Conservation (phyloP, 2,888 invertebrate genomes). For the Quadriops clusia region DNA sequence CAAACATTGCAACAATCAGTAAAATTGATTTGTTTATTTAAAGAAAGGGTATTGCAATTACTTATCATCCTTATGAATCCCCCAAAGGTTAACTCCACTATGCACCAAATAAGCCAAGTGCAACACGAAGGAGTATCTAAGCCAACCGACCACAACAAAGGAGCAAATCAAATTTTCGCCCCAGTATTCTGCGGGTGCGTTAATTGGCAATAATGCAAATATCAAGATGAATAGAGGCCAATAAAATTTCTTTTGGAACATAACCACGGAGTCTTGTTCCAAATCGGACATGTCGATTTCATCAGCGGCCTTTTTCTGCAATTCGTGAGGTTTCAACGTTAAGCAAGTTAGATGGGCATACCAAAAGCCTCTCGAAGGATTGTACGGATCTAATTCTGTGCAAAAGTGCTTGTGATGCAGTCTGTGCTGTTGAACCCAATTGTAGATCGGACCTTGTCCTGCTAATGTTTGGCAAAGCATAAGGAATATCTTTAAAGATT, state of each 20-base stretch:
- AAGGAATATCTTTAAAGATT: slow-evolving; percentile 58
- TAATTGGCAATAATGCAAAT: slow-evolving; percentile 57
- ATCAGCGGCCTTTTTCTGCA: slow-evolving; percentile 48
- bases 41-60: slow-evolving; percentile 31
- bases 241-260: slow-evolving; percentile 70
- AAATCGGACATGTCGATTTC: slow-evolving; percentile 71
- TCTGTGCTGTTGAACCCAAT: slow-evolving; percentile 74
- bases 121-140: slow-evolving; percentile 52
- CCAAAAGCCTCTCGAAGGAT: slow-evolving; percentile 66
- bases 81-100: slow-evolving; percentile 63
- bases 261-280: slow-evolving; percentile 61
- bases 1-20: slow-evolving; percentile 8
- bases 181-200: slow-evolving; percentile 71
- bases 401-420: slow-evolving; percentile 70
- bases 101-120: slow-evolving; percentile 62
- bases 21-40: slow-evolving; percentile 1
- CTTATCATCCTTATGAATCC: slow-evolving; percentile 57
- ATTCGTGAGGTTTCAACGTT: slow-evolving; percentile 50
- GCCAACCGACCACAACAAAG: slow-evolving; percentile 54
- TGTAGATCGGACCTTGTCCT: slow-evolving; percentile 80
- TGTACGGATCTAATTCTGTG: slow-evolving; percentile 69
- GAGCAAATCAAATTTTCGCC: slow-evolving; percentile 52
- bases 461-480: slow-evolving; percentile 74
- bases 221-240: slow-evolving; percentile 54
- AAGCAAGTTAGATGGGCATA: slow-evolving; percentile 70